Evolutionary conservation across 1,140 invertebrate genomes (phyloP), one percentile per base, ranked within the genome.

Genomic region (Euwallacea similis): DNA sequence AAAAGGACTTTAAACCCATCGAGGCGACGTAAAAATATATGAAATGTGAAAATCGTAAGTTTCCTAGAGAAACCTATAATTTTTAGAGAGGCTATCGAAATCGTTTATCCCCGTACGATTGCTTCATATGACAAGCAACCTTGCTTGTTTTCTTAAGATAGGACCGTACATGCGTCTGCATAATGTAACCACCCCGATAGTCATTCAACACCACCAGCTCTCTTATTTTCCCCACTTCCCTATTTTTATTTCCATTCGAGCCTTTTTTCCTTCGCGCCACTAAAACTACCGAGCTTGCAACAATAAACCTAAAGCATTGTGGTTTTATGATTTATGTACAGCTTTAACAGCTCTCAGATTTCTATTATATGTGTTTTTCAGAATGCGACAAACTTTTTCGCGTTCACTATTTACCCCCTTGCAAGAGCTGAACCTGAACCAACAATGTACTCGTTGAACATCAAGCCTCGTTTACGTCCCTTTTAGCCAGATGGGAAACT

Each of bases 281-380:
- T 61, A 60, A 68, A 68, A 68, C 66, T 68, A 61, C 56, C 58
- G 56, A 10, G 55, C 58, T 47, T 50, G 15, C 47, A 68, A 61
- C 66, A 68, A 69, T 69, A 69, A 62, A 62, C 68, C 68, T 44
- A 69, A 69, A 63, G 53, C 60, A 69, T 63, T 69, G 68, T 69
- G 68, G 59, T 69, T 69, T 63, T 69, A 44, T 63, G 58, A 69
- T 69, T 69, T 69, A 69, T 69, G 60, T 63, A 69, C 59, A 69
- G 60, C 44, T 61, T 68, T 68, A 68, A 68, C 66, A 68, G 66
- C 66, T 68, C 66, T 68, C 66, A 60, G 66, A 68, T 68, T 68
- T 61, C 56, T 68, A 59, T 67, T 67, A 60, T 68, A 50, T 68
- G 66, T 68, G 66, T 68, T 68, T 68, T 61, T 67, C 54, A 56